A percentile compares a stretch with the other conserved stretches of the same genome.
These are phyloP conservation scores for Halcyon badia DNA, from an alignment of 2,797 vertebrate genomes.

Conservation along the genomic window DNA sequence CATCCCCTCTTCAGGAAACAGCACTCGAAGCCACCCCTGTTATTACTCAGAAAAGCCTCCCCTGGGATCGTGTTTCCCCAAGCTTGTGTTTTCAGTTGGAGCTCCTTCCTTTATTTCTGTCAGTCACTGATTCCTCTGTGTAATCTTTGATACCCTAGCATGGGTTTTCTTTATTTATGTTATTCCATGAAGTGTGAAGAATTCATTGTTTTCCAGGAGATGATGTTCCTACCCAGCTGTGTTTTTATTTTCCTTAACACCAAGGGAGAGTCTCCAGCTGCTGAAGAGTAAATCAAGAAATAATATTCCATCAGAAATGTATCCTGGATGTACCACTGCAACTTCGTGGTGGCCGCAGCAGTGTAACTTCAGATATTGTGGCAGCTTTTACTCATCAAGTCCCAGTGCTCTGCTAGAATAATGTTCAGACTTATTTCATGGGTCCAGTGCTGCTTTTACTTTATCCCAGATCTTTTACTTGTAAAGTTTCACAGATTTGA, in stretches of 20 bases:
- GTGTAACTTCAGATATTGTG: neutral
- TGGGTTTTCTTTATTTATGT: conserved; percentile 9
- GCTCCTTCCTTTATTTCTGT: neutral
- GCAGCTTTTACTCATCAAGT: neutral
- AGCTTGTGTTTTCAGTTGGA: neutral
- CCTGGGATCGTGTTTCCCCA: neutral
- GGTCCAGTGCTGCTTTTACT: neutral
- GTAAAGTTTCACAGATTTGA: neutral
- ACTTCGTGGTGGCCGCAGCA: neutral
- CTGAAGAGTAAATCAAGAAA: conserved; percentile 40
- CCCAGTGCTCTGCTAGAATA: neutral
- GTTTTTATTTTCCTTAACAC: conserved; percentile 53
- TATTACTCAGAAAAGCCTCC: neutral
- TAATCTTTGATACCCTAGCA: neutral
- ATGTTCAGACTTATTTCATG: neutral
- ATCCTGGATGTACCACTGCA: neutral
- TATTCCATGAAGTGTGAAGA: conserved; percentile 55
- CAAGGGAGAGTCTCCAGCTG: neutral
- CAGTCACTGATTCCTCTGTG: neutral
- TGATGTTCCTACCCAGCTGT: conserved; percentile 36
- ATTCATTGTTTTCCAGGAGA: conserved; percentile 41
- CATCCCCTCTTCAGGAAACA: neutral
- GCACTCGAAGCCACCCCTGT: neutral
- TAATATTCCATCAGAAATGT: conserved; percentile 7
- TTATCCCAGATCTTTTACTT: neutral